Conservation (phyloP, 2,797 vertebrate genomes). For the Rhadinocentrus ornatus region DNA sequence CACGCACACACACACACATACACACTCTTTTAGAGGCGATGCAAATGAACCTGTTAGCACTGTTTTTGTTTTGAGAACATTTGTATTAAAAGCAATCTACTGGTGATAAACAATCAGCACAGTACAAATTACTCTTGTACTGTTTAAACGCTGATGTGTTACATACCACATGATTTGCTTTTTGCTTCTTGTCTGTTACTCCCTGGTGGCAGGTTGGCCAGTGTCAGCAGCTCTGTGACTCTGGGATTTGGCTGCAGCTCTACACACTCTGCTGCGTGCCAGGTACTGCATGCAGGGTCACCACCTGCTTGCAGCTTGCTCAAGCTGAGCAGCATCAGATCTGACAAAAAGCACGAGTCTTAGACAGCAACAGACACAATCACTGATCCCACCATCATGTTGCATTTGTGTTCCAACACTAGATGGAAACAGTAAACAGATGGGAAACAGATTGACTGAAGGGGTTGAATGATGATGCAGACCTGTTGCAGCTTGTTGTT, state of each 20-base stretch:
- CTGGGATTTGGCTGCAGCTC: constrained; percentile 62
- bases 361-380: constrained; percentile 35
- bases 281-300: constrained; percentile 77
- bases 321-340: constrained; percentile 32
- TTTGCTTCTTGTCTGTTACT: constrained; percentile 3
- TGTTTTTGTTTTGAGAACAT: not conserved
- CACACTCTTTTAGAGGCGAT: not conserved
- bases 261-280: constrained; percentile 48
- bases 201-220: constrained; percentile 49
- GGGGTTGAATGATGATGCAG: not conserved
- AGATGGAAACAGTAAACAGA: no score
- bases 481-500: not conserved
- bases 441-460: constrained; percentile 5
- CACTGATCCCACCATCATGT: constrained; percentile 5
- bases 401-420: not conserved
- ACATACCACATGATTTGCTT: constrained; percentile 6
- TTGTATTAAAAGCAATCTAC: not conserved
- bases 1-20: no score
- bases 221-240: constrained; percentile 55
- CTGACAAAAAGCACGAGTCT: constrained; percentile 31
- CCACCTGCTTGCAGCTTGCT: constrained; percentile 75
- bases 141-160: not conserved
- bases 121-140: no score
- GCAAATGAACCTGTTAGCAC: not conserved
- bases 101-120: no score